Evolutionary conservation across 2,797 vertebrate genomes (phyloP), one percentile per base, ranked within the genome.

Genomic region (Morus bassanus): DNA sequence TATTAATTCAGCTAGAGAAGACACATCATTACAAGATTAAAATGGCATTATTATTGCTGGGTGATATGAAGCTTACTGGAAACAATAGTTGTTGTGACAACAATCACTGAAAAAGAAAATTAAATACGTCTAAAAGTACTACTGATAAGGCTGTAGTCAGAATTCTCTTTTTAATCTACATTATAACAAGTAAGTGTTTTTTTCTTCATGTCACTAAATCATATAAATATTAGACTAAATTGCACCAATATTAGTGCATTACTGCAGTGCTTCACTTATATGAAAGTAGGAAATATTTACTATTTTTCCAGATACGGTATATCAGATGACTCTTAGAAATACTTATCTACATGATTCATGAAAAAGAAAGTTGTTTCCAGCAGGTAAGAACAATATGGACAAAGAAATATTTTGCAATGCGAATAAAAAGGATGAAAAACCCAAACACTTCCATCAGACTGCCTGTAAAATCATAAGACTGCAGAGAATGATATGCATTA

Each of bases 31-130:
- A 90, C 91, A 95, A 96, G 96, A 97, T 97, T 95, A 97, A 95
- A 97, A 96, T 16, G 64, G 91, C 69, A 95, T 94, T 96, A 92
- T 95, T 97, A 91, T 96, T 97, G 35, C 89, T 95, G 91, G 35
- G 51, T 95, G 91, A 94, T 97, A 97, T 95, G 74, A 96, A 94
- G 78, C 91, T 91, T 89, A 92, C 75, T 96, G 86, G 73, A 95
- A 96, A 97, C 95, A 95, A 97, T 97, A 95, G 97, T 94, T 97
- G 95, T 96, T 97, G 96, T 97, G 93, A 97, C 94, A 97, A 96
- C 94, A 96, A 97, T 97, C 94, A 85, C 69, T 93, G 95, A n/a
- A 93, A 95, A 96, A 95, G 87, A 97, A 97, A 97, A 97, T 97
- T 94, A 96, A 97, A 97, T 96, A 91, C 0, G 72, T 95, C 93